Conservation (phyloP, 2,888 invertebrate species). For the Leptopilina syphax region DNA sequence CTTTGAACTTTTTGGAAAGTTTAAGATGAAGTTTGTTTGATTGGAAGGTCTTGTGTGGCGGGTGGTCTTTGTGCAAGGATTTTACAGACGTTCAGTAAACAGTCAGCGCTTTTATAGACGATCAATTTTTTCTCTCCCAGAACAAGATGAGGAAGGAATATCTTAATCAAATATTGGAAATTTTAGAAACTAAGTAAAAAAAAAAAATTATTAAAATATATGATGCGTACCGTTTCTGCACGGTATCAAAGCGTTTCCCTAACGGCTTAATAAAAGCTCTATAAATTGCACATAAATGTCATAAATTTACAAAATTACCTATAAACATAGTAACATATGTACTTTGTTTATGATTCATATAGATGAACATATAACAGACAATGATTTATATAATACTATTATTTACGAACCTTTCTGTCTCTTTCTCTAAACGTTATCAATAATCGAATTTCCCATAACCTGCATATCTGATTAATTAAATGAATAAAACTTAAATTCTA, state of each 20-base stretch:
- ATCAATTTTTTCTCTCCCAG: not conserved
- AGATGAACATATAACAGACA: too few relatives aligned
- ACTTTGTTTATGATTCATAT: too few relatives aligned
- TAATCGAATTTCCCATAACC: slow-evolving; percentile 12
- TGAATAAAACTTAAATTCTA: not conserved
- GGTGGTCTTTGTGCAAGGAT: slow-evolving; percentile 7
- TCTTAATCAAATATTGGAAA: slow-evolving; percentile 20
- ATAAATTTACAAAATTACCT: too few relatives aligned
- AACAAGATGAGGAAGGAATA: not conserved
- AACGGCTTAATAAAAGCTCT: too few relatives aligned
- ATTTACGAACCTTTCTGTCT: not conserved
- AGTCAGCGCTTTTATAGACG: slow-evolving; percentile 11
- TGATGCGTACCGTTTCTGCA: too few relatives aligned
- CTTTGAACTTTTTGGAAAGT: slow-evolving; percentile 21
- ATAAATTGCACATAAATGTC: too few relatives aligned
- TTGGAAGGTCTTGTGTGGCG: slow-evolving; percentile 32
- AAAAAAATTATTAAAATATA: not conserved
- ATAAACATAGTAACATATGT: too few relatives aligned
- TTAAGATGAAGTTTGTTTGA: slow-evolving; percentile 34
- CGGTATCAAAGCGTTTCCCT: too few relatives aligned
- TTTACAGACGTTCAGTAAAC: slow-evolving; percentile 26
- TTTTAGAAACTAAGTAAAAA: not conserved
- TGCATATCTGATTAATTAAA: slow-evolving; percentile 32
- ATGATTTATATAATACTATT: not conserved
- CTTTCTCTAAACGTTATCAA: slow-evolving; percentile 20